Percentiles rank a stretch among this genome's conserved stretches.
phyloP scores from a whole-genome alignment of 2,797 vertebrate species.

The Pipistrellus nathusii region DNA sequence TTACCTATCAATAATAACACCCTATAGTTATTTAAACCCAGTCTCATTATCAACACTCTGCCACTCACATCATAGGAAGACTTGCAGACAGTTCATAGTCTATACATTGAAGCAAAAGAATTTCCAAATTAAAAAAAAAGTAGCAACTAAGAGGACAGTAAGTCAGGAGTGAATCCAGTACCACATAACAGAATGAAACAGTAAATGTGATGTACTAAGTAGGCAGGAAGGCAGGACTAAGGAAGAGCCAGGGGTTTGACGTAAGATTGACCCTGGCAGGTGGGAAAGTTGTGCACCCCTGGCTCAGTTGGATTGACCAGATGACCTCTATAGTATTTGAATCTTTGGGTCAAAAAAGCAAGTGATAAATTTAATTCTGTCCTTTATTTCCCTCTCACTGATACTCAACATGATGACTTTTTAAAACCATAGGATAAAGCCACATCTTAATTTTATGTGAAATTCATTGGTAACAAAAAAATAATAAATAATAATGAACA shows the following conservation, averaged over 20 bases:
- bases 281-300: background rate
- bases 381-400: background rate
- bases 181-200: background rate
- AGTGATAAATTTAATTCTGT: background rate
- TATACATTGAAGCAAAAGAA: background rate
- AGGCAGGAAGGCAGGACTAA: background rate
- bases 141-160: background rate
- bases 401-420: background rate
- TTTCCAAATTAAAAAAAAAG: background rate
- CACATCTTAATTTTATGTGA: background rate
- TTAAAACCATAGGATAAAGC: too few species aligned
- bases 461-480: background rate
- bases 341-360: background rate
- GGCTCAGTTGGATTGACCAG: background rate
- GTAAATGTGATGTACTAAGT: fast-evolving
- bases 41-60: background rate
- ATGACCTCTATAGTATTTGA: background rate
- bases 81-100: background rate
- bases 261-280: background rate
- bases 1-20: background rate
- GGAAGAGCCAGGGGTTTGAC: background rate
- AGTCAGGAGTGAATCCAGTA: background rate
- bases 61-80: background rate
- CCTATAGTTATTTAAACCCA: background rate
- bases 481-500: background rate